Evolutionary conservation across 2,888 invertebrate species (phyloP).

Genomic region (Pterobdella sp.): DNA sequence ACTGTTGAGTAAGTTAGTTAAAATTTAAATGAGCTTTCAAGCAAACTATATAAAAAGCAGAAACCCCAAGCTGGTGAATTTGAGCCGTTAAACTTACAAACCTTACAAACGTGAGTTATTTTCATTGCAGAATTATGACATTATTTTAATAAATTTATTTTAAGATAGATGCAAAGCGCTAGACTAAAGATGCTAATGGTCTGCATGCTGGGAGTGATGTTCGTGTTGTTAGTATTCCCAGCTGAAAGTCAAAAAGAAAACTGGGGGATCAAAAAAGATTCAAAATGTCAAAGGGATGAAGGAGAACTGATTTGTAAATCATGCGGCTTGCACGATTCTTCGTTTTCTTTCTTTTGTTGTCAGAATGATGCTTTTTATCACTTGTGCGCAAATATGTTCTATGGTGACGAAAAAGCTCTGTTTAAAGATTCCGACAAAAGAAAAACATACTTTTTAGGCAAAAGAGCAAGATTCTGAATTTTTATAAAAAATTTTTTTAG

Average conservation of each 20-base stretch:
- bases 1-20: too few species aligned
- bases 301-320: neutral
- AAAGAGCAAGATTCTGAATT: neutral
- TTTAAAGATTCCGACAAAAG: neutral
- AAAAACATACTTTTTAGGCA: conserved; percentile 4
- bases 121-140: too few species aligned
- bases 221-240: too few species aligned
- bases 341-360: neutral
- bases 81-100: too few species aligned
- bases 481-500: too few species aligned
- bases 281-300: neutral
- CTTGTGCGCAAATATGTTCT: neutral
- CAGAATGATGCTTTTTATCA: neutral
- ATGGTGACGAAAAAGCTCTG: neutral
- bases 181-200: neutral
- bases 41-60: too few species aligned
- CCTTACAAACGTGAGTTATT: too few species aligned
- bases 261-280: neutral
- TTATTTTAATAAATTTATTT: too few species aligned
- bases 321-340: neutral
- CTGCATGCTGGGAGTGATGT: neutral
- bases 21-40: too few species aligned
- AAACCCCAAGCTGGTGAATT: too few species aligned
- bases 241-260: too few species aligned
- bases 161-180: too few species aligned